Conservation (phyloP, 2,113 vertebrate genomes). For the Balaeniceps rex region DNA sequence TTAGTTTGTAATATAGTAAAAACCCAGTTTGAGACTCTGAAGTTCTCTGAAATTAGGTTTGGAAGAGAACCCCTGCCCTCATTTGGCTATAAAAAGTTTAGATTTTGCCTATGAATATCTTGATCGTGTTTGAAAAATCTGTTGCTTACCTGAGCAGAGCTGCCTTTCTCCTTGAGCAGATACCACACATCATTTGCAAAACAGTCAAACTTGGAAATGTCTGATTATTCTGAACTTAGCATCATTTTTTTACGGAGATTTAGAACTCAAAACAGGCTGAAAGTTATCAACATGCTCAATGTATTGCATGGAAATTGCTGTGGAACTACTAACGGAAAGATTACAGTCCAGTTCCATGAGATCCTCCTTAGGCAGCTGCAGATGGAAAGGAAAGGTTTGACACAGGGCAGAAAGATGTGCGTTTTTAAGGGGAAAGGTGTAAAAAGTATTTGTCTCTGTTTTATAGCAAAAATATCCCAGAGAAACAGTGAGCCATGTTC, state of each 20-base stretch:
- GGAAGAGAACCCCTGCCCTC: neutral
- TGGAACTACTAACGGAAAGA: neutral
- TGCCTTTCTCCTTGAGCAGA: neutral
- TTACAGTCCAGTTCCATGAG: neutral
- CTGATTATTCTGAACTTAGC: neutral
- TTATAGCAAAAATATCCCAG: neutral
- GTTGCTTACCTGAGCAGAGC: neutral
- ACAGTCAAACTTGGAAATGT: neutral
- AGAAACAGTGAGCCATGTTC: neutral
- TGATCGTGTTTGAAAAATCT: neutral
- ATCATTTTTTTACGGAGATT: neutral
- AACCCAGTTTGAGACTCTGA: neutral
- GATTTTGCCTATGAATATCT: neutral
- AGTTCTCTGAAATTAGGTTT: neutral
- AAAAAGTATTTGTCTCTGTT: neutral
- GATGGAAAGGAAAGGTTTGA: neutral
- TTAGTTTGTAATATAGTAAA: neutral
- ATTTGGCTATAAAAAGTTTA: neutral
- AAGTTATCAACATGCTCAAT: neutral
- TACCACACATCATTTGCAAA: neutral
- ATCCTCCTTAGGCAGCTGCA: neutral
- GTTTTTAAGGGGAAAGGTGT: neutral
- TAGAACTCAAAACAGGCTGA: neutral
- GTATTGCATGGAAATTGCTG: neutral
- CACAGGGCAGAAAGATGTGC: neutral